Conservation (phyloP, 2,797 vertebrate genomes). For the Thamnophis elegans region DNA sequence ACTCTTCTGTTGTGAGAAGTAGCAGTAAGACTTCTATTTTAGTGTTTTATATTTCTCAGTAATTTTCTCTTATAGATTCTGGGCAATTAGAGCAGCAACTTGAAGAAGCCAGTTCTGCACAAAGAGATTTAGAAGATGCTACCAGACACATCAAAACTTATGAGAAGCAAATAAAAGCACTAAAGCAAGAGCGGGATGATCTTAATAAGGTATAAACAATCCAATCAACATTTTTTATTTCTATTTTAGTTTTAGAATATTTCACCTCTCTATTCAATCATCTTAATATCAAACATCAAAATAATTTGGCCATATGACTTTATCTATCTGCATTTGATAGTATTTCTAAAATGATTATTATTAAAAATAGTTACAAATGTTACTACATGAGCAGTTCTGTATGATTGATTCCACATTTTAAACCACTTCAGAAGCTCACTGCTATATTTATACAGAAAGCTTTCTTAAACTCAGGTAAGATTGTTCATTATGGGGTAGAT, state of each 20-base stretch:
- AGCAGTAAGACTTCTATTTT: background rate
- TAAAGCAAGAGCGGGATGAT: slow-evolving; percentile 88
- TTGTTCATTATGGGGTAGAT: slow-evolving; percentile 3
- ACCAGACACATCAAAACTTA: slow-evolving; percentile 86
- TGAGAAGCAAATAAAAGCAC: slow-evolving; percentile 88
- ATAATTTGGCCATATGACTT: slow-evolving; percentile 29
- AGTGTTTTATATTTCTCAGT: slow-evolving; percentile 20
- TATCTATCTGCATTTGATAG: slow-evolving; percentile 29
- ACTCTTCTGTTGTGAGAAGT: background rate
- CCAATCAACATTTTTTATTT: slow-evolving; percentile 4
- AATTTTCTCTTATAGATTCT: slow-evolving; percentile 75
- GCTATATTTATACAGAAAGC: slow-evolving; percentile 13
- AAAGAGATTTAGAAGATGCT: slow-evolving; percentile 86
- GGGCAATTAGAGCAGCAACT: slow-evolving; percentile 87
- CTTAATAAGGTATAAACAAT: slow-evolving; percentile 85
- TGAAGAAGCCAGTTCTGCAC: slow-evolving; percentile 82
- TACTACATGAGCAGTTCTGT: slow-evolving; percentile 28
- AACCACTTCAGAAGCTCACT: background rate
- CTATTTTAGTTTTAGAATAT: background rate
- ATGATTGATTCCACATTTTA: slow-evolving; percentile 27
- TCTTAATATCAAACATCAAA: slow-evolving; percentile 30
- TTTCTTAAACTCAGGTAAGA: slow-evolving; percentile 22
- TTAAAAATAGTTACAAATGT: background rate
- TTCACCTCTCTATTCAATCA: slow-evolving; percentile 23
- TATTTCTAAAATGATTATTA: slow-evolving; percentile 14